These are phyloP conservation scores for Tinea semifulvella DNA, from an alignment of 2,888 invertebrate species.

Conservation along the genomic window DNA sequence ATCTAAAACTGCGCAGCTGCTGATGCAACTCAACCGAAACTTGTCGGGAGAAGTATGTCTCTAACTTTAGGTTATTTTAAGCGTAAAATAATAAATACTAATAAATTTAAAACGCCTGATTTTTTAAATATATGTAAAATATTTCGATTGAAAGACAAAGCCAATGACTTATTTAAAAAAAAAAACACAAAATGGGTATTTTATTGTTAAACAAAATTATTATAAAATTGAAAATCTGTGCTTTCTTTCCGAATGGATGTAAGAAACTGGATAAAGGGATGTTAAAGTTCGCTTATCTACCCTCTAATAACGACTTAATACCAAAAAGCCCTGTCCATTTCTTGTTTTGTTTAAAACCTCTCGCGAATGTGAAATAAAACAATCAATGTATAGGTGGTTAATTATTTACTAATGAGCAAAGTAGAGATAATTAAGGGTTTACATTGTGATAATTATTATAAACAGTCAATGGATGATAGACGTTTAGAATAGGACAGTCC, in stretches of 20 bases:
- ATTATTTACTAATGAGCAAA: too few relatives aligned
- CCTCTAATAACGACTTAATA: background rate
- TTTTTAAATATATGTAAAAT: background rate
- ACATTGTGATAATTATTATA: too few relatives aligned
- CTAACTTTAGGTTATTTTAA: too few relatives aligned
- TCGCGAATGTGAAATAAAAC: background rate
- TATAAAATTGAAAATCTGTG: background rate
- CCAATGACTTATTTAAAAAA: too few relatives aligned
- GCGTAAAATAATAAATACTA: too few relatives aligned
- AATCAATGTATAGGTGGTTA: background rate
- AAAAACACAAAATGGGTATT: background rate
- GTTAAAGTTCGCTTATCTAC: conserved; percentile 5
- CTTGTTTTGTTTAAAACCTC: background rate
- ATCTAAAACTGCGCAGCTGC: too few relatives aligned
- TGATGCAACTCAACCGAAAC: too few relatives aligned
- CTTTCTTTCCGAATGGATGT: background rate
- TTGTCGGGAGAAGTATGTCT: too few relatives aligned
- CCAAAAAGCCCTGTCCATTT: background rate
- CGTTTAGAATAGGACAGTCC: too few relatives aligned
- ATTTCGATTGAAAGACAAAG: background rate
- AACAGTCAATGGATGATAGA: too few relatives aligned
- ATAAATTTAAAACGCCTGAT: too few relatives aligned
- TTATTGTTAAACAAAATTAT: background rate
- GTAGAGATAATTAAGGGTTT: too few relatives aligned
- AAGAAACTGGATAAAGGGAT: conserved; percentile 6